These are phyloP conservation scores for Argyresthia goedartella DNA, from an alignment of 2,888 invertebrate genomes.

Conservation along the genomic window DNA sequence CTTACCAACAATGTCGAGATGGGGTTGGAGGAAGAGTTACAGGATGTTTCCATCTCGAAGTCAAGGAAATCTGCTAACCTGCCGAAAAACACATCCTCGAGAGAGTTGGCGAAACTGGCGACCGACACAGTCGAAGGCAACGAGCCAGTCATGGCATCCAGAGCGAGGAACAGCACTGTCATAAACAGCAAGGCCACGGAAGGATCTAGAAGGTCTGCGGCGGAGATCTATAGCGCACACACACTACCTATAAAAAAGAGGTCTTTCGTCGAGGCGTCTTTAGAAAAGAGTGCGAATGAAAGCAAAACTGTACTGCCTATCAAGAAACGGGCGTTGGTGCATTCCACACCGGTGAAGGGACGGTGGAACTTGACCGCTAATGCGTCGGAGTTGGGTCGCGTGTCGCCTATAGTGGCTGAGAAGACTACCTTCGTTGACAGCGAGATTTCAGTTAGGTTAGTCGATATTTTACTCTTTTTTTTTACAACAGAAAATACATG, in stretches of 20 bases:
- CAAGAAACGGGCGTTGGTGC: conserved; percentile 39
- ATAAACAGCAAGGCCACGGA: conserved; percentile 9
- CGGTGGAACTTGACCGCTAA: conserved; percentile 18
- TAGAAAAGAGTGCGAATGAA: background rate
- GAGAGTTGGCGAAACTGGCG: conserved; percentile 30
- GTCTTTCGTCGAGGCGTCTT: conserved; percentile 18
- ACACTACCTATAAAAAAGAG: conserved; percentile 48
- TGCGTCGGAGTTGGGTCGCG: conserved; percentile 31
- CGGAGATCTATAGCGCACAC: conserved; percentile 28
- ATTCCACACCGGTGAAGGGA: conserved; percentile 50
- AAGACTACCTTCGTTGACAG: background rate
- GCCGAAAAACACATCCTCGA: conserved; percentile 8
- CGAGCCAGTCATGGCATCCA: conserved; percentile 20
- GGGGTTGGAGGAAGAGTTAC: conserved; percentile 36
- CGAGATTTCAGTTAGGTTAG: background rate
- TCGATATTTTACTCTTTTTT: background rate
- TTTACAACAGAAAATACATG: background rate
- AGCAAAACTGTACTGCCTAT: conserved; percentile 25
- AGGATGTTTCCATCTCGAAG: conserved; percentile 3
- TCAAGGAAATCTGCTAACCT: conserved; percentile 5
- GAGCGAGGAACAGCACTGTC: conserved; percentile 22
- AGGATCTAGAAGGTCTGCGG: conserved; percentile 18
- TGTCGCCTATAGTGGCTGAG: conserved; percentile 38
- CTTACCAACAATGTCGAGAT: conserved; percentile 31
- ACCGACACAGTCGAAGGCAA: conserved; percentile 34